Base-by-base conservation (phyloP, 2,888 invertebrate species). In the Strigamia crassipes region DNA sequence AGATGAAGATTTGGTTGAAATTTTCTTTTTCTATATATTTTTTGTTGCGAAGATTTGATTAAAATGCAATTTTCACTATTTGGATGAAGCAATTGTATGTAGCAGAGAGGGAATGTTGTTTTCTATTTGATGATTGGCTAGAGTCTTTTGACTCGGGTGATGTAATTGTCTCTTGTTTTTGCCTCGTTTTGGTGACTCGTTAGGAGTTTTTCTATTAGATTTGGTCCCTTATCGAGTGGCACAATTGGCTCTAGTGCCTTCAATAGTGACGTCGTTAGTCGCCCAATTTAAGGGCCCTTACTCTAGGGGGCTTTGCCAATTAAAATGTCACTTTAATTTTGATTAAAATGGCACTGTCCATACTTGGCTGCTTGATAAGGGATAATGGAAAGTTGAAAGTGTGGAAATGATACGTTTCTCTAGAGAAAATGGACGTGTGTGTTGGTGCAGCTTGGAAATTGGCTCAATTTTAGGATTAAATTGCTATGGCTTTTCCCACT, bases 141-240 rank as follows among this genome's bases (percentile, higher is more conserved):
- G 66, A 66, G 51, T 31, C 66, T 66, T 66, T 66, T 66, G 66
- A 31, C 66, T 66, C 31, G 66, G 66, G 31, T 66, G 66, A 66
- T 66, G 66, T 66, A 66, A 66, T 66, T 66, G 66, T 66, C 66
- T 66, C 66, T 66, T 66, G 66, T 66, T 66, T 66, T 51, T 51
- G 51, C 51, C 51, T 51, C 51, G 51, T 51, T 66, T 66, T 66
- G 27, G 66, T 12, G 66, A 31, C 66, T 66, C 66, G 66, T 66
- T 66, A 66, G 66, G 66, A 66, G 66, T 66, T 66, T 66, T 66
- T 66, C 66, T 66, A 66, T 66, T 66, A 66, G 66, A 66, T 66
- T 66, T 66, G 66, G 66, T 66, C 31, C 66, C 66, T 66, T 66
- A 66, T 66, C 66, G 66, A 66, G 66, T 66, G 66, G 66, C 66